phyloP scores from a whole-genome alignment of 2,113 vertebrate species.

The Tenrec ecaudatus region DNA sequence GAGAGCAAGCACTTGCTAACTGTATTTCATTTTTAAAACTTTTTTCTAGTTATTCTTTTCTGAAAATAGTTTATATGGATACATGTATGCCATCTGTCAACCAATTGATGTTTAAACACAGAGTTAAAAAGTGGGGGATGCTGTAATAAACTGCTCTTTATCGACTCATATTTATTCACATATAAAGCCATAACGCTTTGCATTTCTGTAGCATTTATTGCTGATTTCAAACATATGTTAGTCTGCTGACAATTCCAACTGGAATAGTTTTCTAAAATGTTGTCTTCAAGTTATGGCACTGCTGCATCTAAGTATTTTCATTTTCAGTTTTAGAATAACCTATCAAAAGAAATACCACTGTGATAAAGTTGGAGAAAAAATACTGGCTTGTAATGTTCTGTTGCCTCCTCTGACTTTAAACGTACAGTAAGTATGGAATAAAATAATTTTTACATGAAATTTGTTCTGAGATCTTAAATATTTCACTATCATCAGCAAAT shows the following conservation, averaged over 20 bases:
- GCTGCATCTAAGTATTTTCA: slow-evolving; percentile 10
- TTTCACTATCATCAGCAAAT: slow-evolving; percentile 58
- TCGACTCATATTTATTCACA: neutral
- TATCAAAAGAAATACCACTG: slow-evolving; percentile 7
- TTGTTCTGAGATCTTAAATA: slow-evolving; percentile 38
- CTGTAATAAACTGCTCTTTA: neutral
- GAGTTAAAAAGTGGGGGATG: neutral
- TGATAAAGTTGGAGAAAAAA: slow-evolving; percentile 1
- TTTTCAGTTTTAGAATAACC: slow-evolving; percentile 47
- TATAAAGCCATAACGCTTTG: neutral
- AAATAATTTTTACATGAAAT: slow-evolving; percentile 40
- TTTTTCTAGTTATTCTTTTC: slow-evolving; percentile 3
- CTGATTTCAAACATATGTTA: slow-evolving; percentile 41
- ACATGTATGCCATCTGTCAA: neutral
- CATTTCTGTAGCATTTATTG: neutral
- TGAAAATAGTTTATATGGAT: slow-evolving; percentile 1
- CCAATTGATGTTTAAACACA: neutral
- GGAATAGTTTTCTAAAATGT: slow-evolving; percentile 38
- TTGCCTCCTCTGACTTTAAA: slow-evolving; percentile 41
- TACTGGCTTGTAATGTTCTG: neutral
- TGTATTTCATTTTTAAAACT: slow-evolving; percentile 37
- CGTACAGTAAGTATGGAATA: neutral
- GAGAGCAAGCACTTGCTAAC: neutral
- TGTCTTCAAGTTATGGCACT: neutral
- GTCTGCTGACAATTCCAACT: slow-evolving; percentile 16